A percentile compares a stretch with the other conserved stretches of the same genome.
phyloP scores from a whole-genome alignment of 2,113 vertebrate genomes.

The Synodontis membranacea region DNA sequence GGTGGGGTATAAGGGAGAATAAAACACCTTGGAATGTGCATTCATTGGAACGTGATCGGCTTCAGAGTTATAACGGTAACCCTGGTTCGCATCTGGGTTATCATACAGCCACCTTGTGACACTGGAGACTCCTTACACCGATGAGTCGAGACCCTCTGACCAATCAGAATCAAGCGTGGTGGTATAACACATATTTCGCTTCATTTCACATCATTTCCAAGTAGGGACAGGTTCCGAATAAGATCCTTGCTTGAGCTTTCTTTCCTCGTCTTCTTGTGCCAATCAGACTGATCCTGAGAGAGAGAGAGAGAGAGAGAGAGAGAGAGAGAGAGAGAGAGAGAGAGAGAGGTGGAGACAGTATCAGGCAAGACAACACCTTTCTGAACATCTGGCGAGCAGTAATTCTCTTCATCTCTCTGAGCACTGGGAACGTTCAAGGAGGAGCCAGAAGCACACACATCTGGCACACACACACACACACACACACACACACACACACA shows the following conservation, averaged over 20 bases:
- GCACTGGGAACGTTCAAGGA: conserved; percentile 31
- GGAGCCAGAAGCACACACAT: conserved; percentile 57
- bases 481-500: conserved; percentile 63
- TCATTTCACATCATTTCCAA: background rate
- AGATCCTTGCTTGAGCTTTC: background rate
- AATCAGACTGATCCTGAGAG: conserved; percentile 53
- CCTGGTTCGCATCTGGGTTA: no score
- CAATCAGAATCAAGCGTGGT: background rate
- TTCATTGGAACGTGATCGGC: background rate
- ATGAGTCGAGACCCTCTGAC: background rate
- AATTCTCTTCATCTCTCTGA: conserved; percentile 7
- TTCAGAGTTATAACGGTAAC: background rate
- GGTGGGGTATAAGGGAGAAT: no score
- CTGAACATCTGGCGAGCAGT: conserved; percentile 44
- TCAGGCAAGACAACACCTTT: conserved; percentile 30
- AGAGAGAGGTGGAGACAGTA: conserved; percentile 37
- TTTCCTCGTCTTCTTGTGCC: conserved; percentile 15
- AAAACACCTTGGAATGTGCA: background rate
- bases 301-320: conserved; percentile 18
- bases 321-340: background rate
- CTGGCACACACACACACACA: conserved; percentile 60
- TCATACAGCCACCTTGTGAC: background rate
- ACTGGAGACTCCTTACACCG: background rate
- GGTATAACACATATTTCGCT: background rate
- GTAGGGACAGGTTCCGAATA: background rate